These are phyloP conservation scores for Platyura marginata DNA, from an alignment of 1,140 invertebrate genomes.

Conservation along the genomic window DNA sequence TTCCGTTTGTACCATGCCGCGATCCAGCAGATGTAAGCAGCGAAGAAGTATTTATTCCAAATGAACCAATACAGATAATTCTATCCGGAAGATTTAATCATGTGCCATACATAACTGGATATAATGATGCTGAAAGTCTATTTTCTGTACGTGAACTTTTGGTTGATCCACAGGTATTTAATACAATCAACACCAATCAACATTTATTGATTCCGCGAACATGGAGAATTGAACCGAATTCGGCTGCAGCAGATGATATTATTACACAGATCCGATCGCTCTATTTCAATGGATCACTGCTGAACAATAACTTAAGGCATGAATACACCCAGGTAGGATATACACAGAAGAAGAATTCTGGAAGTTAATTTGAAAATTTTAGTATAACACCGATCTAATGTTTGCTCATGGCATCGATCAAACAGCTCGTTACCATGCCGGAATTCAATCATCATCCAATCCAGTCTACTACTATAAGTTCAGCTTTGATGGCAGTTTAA, in stretches of 20 bases:
- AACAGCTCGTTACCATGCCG: not conserved
- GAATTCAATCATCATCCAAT: not conserved
- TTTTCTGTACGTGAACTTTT: not conserved
- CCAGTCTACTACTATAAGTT: slow-evolving; percentile 2
- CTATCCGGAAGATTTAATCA: slow-evolving; percentile 5
- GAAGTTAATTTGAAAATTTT: not conserved
- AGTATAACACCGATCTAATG: not conserved
- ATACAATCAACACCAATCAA: not conserved
- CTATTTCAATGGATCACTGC: not conserved
- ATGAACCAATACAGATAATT: slow-evolving; percentile 5
- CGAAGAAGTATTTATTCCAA: slow-evolving; percentile 3
- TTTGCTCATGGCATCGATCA: not conserved
- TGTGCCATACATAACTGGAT: slow-evolving; percentile 8
- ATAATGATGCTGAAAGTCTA: slow-evolving; percentile 2
- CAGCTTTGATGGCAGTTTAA: slow-evolving; percentile 1
- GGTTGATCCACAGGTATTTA: not conserved
- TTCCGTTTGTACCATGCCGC: slow-evolving; percentile 1
- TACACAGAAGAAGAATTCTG: not conserved
- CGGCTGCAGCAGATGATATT: not conserved
- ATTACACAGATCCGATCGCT: not conserved
- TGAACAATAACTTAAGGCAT: not conserved
- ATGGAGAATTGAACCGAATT: not conserved
- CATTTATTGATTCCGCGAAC: not conserved
- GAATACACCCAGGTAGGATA: not conserved
- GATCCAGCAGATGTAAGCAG: not conserved